Conservation (phyloP, 1,140 invertebrate genomes). For the Centruroides sculpturatus region DNA sequence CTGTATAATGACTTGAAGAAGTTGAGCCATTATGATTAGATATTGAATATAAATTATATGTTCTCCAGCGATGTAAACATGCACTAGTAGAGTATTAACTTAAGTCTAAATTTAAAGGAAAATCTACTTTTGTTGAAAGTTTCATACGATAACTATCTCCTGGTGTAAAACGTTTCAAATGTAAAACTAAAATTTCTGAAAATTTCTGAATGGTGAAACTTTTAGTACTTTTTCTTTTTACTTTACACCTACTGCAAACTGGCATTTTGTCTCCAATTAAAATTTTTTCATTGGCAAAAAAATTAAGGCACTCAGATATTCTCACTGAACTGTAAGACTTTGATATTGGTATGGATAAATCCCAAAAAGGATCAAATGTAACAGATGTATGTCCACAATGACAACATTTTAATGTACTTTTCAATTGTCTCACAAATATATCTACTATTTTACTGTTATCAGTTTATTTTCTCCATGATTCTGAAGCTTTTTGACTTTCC, state of each 20-base stretch:
- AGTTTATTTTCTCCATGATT: background rate
- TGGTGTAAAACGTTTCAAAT: constrained; percentile 45
- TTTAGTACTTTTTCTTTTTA: no score
- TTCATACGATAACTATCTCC: constrained; percentile 1
- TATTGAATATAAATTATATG: constrained; percentile 77
- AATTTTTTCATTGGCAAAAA: constrained; percentile 81
- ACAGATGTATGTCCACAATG: constrained; percentile 77
- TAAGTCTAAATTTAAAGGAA: constrained; percentile 21
- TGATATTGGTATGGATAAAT: constrained; percentile 68
- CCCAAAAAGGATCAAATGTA: constrained; percentile 95
- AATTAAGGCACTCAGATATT: constrained; percentile 67
- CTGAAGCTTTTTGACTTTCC: background rate
- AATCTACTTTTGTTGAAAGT: constrained; percentile 14
- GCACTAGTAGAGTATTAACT: background rate
- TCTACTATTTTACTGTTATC: constrained; percentile 33
- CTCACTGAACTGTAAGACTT: constrained; percentile 16
- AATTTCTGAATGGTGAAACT: no score
- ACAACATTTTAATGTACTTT: constrained; percentile 79
- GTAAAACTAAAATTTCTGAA: no score
- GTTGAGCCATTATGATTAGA: constrained; percentile 85
- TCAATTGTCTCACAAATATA: constrained; percentile 87
- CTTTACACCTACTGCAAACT: no score
- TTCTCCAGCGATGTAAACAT: background rate
- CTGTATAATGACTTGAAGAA: constrained; percentile 87
- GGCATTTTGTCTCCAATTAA: no score